A percentile compares a stretch with the other conserved stretches of the same genome.
phyloP scores from a whole-genome alignment of 1,140 invertebrate species.

The Bombus terrestris region DNA sequence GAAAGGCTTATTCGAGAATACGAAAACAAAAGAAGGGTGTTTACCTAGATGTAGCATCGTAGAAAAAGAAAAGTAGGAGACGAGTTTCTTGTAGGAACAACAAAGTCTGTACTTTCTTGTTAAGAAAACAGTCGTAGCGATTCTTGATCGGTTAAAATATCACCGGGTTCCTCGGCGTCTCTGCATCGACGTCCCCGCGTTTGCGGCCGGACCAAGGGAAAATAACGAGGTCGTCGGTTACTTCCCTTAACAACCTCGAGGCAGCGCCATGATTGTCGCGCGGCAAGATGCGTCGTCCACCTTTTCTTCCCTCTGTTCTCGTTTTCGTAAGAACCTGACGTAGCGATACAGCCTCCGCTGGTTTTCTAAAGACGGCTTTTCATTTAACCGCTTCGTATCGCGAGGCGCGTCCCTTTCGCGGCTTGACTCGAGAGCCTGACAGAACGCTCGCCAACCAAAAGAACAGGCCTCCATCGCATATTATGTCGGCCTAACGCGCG shows the following conservation, averaged over 20 bases:
- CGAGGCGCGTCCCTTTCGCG: conserved; percentile 21
- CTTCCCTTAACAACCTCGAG: conserved; percentile 38
- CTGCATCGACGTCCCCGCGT: neutral
- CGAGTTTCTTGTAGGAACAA: neutral
- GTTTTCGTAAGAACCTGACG: conserved; percentile 34
- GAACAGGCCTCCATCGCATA: conserved; percentile 48
- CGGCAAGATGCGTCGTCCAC: conserved; percentile 25
- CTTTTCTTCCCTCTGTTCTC: conserved; percentile 51
- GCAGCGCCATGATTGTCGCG: conserved; percentile 31
- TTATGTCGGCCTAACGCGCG: conserved; percentile 65
- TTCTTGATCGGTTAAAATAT: conserved; percentile 20
- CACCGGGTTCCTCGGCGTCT: neutral
- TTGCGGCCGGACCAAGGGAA: conserved; percentile 4
- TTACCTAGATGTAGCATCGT: neutral
- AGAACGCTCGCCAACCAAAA: conserved; percentile 30
- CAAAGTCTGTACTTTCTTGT: neutral
- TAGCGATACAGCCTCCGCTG: conserved; percentile 7
- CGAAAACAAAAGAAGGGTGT: neutral
- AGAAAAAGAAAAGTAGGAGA: neutral
- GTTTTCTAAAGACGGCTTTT: conserved; percentile 45
- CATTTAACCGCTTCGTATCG: conserved; percentile 30
- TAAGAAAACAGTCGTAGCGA: neutral
- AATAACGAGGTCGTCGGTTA: conserved; percentile 53
- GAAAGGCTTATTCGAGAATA: neutral
- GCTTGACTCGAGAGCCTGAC: conserved; percentile 25